Conservation (phyloP, 1,140 invertebrate species). For the Lamellibrachia luymesi region DNA sequence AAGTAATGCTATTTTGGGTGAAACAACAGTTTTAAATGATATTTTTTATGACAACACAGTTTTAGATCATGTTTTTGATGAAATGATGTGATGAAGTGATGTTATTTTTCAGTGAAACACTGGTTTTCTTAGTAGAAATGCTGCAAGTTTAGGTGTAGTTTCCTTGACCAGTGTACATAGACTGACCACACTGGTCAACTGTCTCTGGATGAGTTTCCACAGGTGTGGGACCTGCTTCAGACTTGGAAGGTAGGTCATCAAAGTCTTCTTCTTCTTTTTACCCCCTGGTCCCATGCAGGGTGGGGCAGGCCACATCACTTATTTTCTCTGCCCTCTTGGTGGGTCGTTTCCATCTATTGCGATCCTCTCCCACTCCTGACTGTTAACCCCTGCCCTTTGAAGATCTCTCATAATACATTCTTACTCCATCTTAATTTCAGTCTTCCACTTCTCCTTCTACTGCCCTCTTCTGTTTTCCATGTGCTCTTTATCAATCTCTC, state of each 20-base stretch:
- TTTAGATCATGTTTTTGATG: neutral
- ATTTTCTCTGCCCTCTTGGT: too few relatives aligned
- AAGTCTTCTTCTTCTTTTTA: too few relatives aligned
- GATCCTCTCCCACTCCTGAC: too few relatives aligned
- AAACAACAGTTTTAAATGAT: neutral
- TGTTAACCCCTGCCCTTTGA: too few relatives aligned
- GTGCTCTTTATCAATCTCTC: too few relatives aligned
- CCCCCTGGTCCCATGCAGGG: too few relatives aligned
- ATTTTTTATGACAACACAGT: neutral
- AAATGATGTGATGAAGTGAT: neutral
- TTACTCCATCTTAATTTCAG: too few relatives aligned
- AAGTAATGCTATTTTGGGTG: neutral
- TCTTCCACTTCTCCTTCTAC: too few relatives aligned
- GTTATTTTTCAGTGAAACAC: neutral
- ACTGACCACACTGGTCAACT: constrained; percentile 19
- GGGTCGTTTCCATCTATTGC: too few relatives aligned
- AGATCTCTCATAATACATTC: too few relatives aligned
- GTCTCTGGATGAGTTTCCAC: constrained; percentile 18
- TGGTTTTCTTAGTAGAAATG: neutral
- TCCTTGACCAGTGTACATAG: constrained; percentile 12
- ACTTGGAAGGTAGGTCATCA: constrained; percentile 22
- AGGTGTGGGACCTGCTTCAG: constrained; percentile 20
- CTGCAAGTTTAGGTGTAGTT: neutral
- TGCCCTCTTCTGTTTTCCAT: too few relatives aligned
- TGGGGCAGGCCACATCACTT: too few relatives aligned